Base-by-base conservation (phyloP, 1,140 invertebrate genomes). In the Hermetia illucens region DNA sequence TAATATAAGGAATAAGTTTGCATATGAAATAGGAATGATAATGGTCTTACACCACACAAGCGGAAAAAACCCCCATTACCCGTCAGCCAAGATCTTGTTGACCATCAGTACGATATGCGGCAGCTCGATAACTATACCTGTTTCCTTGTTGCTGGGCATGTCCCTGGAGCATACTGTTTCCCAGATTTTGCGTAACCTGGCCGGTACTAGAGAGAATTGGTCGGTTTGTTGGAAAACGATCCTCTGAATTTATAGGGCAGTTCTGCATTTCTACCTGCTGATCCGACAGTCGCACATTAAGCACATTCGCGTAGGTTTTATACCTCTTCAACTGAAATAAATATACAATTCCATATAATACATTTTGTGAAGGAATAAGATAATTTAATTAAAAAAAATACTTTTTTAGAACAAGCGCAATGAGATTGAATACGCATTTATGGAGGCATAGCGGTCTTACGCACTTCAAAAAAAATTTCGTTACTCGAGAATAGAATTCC, bases 121-220 rank as follows among this genome's bases (percentile, higher is more conserved):
- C 73, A 56, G 74, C 69, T 55, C 75, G 70, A 65, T 84, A 83
- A 79, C 80, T 82, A 65, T 84, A 85, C 79, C 81, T 82, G 77
- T 82, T 82, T 56, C 75, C 71, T 44, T 41, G 60, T 35, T 46
- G 50, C 21, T 46, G 46, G 19, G 33, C 32, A 19, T 34, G 10
- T 15, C 22, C 22, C 21, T 21, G 42, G 31, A 31, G 36, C 35
- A 32, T 41, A 40, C 13, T 45, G 32, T 35, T 49, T 40, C 10
- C 44, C 36, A 36, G 22, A 20, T 15, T 34, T 34, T 6, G 32
- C 17, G n/a, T 15, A 4, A 15, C 55, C 19, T n/a, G n/a, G n/a
- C n/a, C n/a, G n/a, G n/a, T n/a, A n/a, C n/a, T n/a, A 10, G 13
- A 30, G 13, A 13, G 13, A 3, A 13, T 4, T 30, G 29, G 10